Conservation (phyloP, 30 jellyfish, hydroid and myxozoan genomes). For the Nemopilema nomurai region DNA sequence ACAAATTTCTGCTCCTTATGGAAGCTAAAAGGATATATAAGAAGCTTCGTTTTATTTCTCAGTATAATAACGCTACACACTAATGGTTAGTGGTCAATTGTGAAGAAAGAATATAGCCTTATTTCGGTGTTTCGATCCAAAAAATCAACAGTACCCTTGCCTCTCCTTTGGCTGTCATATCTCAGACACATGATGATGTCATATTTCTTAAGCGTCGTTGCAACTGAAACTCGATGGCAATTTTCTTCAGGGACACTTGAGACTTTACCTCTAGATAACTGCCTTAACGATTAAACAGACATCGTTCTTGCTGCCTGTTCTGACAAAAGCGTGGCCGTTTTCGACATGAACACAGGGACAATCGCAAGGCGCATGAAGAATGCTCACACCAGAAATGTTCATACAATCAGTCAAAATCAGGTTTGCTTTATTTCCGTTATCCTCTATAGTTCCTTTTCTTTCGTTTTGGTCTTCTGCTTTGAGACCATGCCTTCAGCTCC, state of each 20-base stretch:
- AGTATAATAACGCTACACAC: too few species aligned
- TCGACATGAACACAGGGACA: constrained; percentile 80
- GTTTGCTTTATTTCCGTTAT: constrained; percentile 22
- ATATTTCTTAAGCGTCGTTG: too few species aligned
- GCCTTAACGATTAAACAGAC: constrained; percentile 24
- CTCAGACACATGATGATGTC: too few species aligned
- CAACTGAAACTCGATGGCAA: neutral
- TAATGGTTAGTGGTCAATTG: too few species aligned
- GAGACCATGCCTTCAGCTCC: neutral
- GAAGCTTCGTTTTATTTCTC: too few species aligned
- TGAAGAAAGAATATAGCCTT: too few species aligned
- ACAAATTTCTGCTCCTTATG: too few species aligned
- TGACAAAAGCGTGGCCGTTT: constrained; percentile 78
- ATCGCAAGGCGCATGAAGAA: constrained; percentile 69
- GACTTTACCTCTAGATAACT: too few species aligned
- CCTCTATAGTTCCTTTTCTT: neutral
- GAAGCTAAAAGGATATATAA: too few species aligned
- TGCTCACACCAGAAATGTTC: constrained; percentile 82
- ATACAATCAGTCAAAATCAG: constrained; percentile 82
- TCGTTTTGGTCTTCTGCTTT: neutral
- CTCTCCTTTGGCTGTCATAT: too few species aligned
- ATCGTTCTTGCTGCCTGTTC: constrained; percentile 88
- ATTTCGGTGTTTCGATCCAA: too few species aligned
- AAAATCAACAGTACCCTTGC: too few species aligned
- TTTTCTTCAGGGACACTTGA: neutral